Evolutionary conservation across 2,113 vertebrate genomes (phyloP).

Genomic region (Prolemur simus): DNA sequence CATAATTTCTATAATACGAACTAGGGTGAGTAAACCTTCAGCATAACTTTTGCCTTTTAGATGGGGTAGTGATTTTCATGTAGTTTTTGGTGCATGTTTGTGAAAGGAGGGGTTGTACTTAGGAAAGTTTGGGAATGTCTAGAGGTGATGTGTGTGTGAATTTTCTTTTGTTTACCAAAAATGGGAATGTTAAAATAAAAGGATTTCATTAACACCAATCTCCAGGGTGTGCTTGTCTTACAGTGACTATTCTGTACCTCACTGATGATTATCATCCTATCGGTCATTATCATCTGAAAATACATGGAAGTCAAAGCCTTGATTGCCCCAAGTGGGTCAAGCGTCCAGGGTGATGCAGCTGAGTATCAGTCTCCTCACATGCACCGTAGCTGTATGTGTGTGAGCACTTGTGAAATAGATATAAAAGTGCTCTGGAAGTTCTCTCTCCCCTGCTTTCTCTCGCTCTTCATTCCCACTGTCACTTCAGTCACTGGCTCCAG

Average conservation of each 20-base stretch:
- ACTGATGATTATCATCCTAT: not conserved
- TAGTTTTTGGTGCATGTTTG: not conserved
- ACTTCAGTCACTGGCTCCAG: not conserved
- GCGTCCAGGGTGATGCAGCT: fast-evolving
- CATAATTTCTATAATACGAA: not conserved
- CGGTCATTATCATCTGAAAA: not conserved
- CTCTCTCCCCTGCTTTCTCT: not conserved
- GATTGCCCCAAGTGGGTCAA: not conserved
- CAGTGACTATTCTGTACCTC: not conserved
- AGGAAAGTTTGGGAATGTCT: not conserved
- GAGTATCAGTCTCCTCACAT: not conserved
- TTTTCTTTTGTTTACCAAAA: not conserved
- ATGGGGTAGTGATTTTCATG: not conserved
- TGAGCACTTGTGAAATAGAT: not conserved
- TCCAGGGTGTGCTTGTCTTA: not conserved
- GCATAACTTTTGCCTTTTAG: not conserved
- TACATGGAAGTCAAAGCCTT: not conserved
- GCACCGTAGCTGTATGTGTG: not conserved
- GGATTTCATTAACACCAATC: not conserved
- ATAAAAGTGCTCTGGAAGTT: not conserved
- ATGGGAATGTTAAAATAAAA: not conserved
- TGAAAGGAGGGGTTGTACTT: not conserved
- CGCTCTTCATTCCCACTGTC: not conserved
- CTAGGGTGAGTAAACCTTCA: not conserved
- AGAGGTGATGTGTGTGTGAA: not conserved